Evolutionary conservation across 2,888 invertebrate genomes (phyloP), one percentile per base, ranked within the genome.

Genomic region (Eilema depressum): DNA sequence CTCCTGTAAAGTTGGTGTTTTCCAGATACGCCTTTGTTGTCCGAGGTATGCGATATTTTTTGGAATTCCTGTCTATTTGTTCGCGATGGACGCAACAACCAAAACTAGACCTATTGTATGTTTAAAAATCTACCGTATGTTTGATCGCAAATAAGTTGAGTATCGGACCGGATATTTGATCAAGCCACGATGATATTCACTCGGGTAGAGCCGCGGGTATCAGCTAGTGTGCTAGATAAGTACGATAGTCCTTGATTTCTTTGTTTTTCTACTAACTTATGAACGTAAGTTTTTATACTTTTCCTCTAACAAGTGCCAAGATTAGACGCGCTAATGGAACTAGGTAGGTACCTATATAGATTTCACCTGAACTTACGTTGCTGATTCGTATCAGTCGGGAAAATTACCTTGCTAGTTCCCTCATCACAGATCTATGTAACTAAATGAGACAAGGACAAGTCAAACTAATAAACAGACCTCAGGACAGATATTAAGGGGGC

Each of bases 311-410:
- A 69, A 33, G 23, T 66, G 63, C 69, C 47, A 59, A 73, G 72
- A 72, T 72, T 66, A 72, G 69, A 59, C 30, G 47, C 26, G 59
- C 59, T 69, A 66, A 72, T 66, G 65, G 30, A 23, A 57, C 41
- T 65, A 62, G 71, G 30, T 14, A n/a, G n/a, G n/a, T n/a, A n/a
- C n/a, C n/a, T n/a, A 28, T 25, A 65, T 37, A 57, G 37, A 47
- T 65, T 65, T 62, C 57, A 66, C 41, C 30, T 60, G 56, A 25
- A 53, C 64, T 69, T 60, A 65, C 61, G 37, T 30, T 17, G 61
- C 30, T 53, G 64, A 61, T 69, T 56, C 30, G 59, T 68, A 61
- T 68, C 70, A 25, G 26, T 28, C 25, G n/a, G 14, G 14, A 64
- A 63, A 47, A 25, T 60, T 68, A 30, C 23, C 7, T 63, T 30